Conservation (phyloP, 2,888 invertebrate genomes). For the Globia sparganii region DNA sequence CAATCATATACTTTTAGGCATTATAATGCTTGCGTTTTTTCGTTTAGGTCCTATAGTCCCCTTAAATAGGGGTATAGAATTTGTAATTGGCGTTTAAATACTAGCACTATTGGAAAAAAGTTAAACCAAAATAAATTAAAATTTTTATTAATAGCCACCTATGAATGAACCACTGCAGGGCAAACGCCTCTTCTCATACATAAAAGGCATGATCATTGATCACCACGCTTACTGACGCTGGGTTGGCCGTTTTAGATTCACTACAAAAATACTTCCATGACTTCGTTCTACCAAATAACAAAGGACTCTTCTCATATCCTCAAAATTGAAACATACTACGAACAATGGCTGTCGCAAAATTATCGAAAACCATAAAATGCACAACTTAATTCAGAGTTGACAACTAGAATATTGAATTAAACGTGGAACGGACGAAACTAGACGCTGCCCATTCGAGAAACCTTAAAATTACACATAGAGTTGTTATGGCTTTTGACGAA, state of each 20-base stretch:
- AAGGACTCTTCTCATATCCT: neutral
- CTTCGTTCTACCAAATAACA: neutral
- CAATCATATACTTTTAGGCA: no score
- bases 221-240: neutral
- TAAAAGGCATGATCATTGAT: neutral
- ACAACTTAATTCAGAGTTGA: slow-evolving; percentile 66
- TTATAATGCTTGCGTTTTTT: no score
- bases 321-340: neutral
- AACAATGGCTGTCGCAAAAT: slow-evolving; percentile 34
- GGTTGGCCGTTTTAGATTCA: neutral
- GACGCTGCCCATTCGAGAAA: slow-evolving; percentile 57
- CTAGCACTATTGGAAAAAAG: no score
- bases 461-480: slow-evolving; percentile 66
- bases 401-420: slow-evolving; percentile 60
- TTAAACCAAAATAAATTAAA: neutral
- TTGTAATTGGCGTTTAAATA: neutral
- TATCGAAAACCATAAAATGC: slow-evolving; percentile 64
- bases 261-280: neutral
- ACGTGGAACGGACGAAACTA: slow-evolving; percentile 31
- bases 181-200: neutral
- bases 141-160: neutral
- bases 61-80: neutral
- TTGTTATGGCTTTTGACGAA: slow-evolving; percentile 47
- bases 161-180: neutral
- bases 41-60: no score